Evolutionary conservation across 2,797 vertebrate genomes (phyloP).

Genomic region (Meda fulgida): DNA sequence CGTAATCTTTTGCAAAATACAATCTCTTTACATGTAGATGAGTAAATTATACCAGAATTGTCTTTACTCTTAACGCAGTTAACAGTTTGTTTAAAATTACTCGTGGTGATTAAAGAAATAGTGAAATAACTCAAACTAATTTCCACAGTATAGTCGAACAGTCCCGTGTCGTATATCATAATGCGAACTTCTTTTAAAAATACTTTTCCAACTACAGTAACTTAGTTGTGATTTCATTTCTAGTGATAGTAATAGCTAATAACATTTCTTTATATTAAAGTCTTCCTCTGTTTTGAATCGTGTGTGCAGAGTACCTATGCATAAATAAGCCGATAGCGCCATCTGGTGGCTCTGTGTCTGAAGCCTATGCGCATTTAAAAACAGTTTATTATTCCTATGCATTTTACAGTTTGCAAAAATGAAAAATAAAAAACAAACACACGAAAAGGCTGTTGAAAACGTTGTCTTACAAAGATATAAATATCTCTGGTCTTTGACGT

Average conservation of each 20-base stretch:
- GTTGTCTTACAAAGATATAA: constrained; percentile 58
- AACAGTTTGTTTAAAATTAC: background rate
- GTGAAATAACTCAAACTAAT: background rate
- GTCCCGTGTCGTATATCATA: background rate
- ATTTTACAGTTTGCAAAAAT: constrained; percentile 67
- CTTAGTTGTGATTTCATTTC: background rate
- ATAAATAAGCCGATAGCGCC: background rate
- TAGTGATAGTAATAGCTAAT: too few relatives aligned
- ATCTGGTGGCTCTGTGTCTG: background rate
- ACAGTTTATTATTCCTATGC: constrained; percentile 67
- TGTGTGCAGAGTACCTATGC: background rate
- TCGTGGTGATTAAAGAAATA: background rate
- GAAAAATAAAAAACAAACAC: constrained; percentile 43
- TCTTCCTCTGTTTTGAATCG: background rate
- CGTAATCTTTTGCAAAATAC: background rate
- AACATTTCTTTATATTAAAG: background rate
- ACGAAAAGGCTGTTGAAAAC: constrained; percentile 68
- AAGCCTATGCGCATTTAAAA: constrained; percentile 5
- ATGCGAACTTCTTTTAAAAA: background rate
- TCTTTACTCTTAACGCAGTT: background rate
- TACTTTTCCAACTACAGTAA: background rate
- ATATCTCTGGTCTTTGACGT: background rate
- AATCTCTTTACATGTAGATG: background rate
- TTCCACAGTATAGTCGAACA: background rate
- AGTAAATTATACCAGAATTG: background rate